A percentile compares a stretch with the other conserved stretches of the same genome.
These are phyloP conservation scores for Limonius californicus DNA, from an alignment of 1,140 invertebrate species.

Conservation along the genomic window DNA sequence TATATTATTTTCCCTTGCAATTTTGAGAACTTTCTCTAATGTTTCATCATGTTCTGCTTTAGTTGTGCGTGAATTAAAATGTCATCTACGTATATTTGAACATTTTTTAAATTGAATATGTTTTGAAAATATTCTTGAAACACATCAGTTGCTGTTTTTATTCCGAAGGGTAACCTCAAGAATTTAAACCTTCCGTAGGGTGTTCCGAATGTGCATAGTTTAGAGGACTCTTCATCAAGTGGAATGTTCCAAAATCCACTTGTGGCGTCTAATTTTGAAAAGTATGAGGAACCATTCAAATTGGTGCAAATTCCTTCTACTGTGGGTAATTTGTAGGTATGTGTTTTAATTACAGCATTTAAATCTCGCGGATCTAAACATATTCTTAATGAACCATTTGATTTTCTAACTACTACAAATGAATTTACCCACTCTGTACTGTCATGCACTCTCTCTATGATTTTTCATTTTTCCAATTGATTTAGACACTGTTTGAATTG, in stretches of 20 bases:
- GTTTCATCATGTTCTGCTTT: slow-evolving; percentile 32
- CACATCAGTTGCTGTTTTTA: neutral
- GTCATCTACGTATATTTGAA: slow-evolving; percentile 36
- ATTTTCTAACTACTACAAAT: slow-evolving; percentile 48
- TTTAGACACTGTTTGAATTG: slow-evolving; percentile 9
- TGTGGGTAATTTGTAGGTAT: slow-evolving; percentile 46
- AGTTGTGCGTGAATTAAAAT: slow-evolving; percentile 38
- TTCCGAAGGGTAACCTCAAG: slow-evolving; percentile 3
- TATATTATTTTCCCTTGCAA: slow-evolving; percentile 25
- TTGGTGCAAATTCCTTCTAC: slow-evolving; percentile 45
- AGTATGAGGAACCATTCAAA: slow-evolving; percentile 39
- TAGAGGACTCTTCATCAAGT: slow-evolving; percentile 35
- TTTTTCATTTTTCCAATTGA: slow-evolving; percentile 11
- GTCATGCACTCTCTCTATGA: slow-evolving; percentile 26
- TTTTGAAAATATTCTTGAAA: neutral
- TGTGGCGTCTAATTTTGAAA: slow-evolving; percentile 45
- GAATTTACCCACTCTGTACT: slow-evolving; percentile 50
- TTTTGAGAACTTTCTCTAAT: slow-evolving; percentile 32
- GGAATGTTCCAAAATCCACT: slow-evolving; percentile 45
- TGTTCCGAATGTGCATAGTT: slow-evolving; percentile 45
- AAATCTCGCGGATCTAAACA: slow-evolving; percentile 52
- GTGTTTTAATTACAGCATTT: slow-evolving; percentile 48
- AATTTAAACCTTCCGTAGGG: slow-evolving; percentile 44
- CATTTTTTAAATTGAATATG: too few relatives aligned
- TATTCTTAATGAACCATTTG: slow-evolving; percentile 47